Conservation (phyloP, 2,797 vertebrate species). For the Danio albolineatus region DNA sequence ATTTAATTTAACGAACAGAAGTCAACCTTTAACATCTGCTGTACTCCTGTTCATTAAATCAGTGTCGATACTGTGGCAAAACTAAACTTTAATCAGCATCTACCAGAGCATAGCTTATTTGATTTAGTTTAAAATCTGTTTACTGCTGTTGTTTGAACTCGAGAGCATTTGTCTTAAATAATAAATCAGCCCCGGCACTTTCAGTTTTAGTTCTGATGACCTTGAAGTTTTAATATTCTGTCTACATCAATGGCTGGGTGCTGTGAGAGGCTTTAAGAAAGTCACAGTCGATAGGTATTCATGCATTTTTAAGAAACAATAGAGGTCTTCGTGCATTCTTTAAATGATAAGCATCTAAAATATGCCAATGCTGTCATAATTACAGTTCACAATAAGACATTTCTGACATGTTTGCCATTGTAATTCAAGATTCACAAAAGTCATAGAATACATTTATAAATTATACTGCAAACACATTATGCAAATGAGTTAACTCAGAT, state of each 20-base stretch:
- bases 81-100: constrained; percentile 39
- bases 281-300: neutral
- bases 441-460: neutral
- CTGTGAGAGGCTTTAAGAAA: neutral
- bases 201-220: neutral
- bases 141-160: constrained; percentile 19
- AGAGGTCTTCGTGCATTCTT: neutral
- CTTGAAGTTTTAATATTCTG: neutral
- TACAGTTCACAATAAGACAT: neutral
- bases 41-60: constrained; percentile 31
- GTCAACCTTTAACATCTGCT: constrained; percentile 45
- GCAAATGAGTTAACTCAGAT: neutral
- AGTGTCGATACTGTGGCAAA: constrained; percentile 30
- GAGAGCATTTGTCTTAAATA: constrained; percentile 8
- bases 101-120: constrained; percentile 29
- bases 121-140: constrained; percentile 11
- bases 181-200: constrained; percentile 5
- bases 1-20: constrained; percentile 44
- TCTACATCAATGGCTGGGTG: neutral
- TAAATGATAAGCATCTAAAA: neutral
- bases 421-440: neutral
- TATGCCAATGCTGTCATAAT: neutral
- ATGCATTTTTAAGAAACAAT: neutral
- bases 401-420: neutral
- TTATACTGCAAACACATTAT: too few relatives aligned